Evolutionary conservation across 2,888 invertebrate genomes (phyloP), one percentile per base, ranked within the genome.

Genomic region (Darwinula stevensoni): DNA sequence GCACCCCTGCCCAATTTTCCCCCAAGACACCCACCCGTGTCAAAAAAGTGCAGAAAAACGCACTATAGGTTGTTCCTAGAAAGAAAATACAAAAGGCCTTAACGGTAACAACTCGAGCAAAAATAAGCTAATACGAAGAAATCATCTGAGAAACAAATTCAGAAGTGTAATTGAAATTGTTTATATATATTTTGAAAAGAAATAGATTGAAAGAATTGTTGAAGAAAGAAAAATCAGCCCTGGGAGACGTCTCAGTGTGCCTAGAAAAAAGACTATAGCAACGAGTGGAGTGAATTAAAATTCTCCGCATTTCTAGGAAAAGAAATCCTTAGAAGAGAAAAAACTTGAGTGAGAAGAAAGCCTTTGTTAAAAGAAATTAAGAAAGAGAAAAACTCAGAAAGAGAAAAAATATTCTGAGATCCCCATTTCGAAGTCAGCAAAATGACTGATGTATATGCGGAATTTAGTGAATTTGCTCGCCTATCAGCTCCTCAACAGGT

Each of bases 241-340:
- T 22, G 22, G n/a, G 22, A 22, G 22, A 22, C 22, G 22, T 22
- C 22, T 22, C 22, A 22, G 22, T 22, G 22, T 22, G 22, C 22
- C n/a, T n/a, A 22, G 9, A 22, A 22, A n/a, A 22, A 22, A 22
- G 22, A 22, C 22, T 22, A 22, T 22, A 22, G 22, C 22, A 22
- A 22, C 9, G 22, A 22, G 22, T 22, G 22, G 22, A 22, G 22
- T 22, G 22, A 22, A 22, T 22, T 22, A 22, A 22, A 22, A 22
- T 9, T 22, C 22, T 22, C 22, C 22, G 22, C 22, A 22, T 22
- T 22, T 22, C n/a, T 22, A 6, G 6, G 22, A 22, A 22, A 22
- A 22, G 22, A n/a, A 22, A 22, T 22, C n/a, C n/a, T n/a, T 22
- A 22, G 22, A 22, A 22, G 22, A 22, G 22, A 22, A 22, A 22